Base-by-base conservation (phyloP, 2,113 vertebrate species). In the Taxidea taxus region DNA sequence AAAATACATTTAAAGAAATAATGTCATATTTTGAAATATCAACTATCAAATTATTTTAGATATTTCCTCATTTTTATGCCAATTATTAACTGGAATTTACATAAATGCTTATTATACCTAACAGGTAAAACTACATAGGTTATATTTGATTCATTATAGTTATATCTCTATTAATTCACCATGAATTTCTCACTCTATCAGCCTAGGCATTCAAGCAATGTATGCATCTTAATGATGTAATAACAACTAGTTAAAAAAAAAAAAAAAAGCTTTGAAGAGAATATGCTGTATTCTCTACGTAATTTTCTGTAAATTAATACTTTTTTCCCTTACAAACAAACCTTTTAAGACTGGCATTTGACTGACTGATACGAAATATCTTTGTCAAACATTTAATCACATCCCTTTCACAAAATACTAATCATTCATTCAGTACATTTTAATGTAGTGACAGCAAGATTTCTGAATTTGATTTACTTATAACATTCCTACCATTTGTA, bases 351-450 rank as follows among this genome's bases (percentile, higher is more conserved):
- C 15, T 70, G 4, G 6, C 0, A 70, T 77, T 97, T 86, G 64
- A 81, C 14, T 92, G 47, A 90, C 27, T 92, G 23, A 74, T 29
- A 60, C n/a, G 13, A 83, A 91, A 66, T 89, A 87, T 29, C 25
- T 92, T 74, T 84, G 37, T 80, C 37, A 90, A 92, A 88, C 93
- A 91, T 95, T 93, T 90, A 58, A 82, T n/a, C 54, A 23, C 21
- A 0, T 60, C 2, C 7, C 81, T 93, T 90, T 83, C 92, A 13
- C 13, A 72, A 51, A 75, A 5, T 37, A 58, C 8, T 91, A 91
- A 95, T 95, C 60, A 83, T 20, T 85, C 64, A 85, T 37, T 87
- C 74, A 91, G 51, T 42, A 51, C 1, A 56, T 74, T 85, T 93
- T 87, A 84, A 92, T 47, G 4, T 51, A 91, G 31, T 51, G 21